Percentiles rank a stretch among this genome's conserved stretches.
These are phyloP conservation scores for Nannoperca australis DNA, from an alignment of 2,797 vertebrate genomes.

Conservation along the genomic window DNA sequence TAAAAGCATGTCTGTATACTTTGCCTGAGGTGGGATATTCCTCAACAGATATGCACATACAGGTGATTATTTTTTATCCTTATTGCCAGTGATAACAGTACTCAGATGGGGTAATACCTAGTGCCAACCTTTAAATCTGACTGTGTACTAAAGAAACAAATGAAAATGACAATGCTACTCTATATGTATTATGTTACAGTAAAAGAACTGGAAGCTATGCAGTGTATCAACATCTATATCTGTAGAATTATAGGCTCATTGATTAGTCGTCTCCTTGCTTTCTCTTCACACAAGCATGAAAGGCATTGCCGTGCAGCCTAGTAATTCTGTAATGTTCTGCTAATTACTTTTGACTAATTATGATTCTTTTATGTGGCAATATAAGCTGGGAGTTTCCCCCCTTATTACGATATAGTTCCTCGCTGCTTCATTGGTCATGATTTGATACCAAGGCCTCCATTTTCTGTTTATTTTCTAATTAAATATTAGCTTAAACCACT, in stretches of 20 bases:
- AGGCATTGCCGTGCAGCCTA: conserved; percentile 77
- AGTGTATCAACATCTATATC: conserved; percentile 41
- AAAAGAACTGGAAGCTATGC: conserved; percentile 23
- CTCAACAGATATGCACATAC: conserved; percentile 43
- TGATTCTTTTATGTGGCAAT: conserved; percentile 82
- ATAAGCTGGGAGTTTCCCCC: conserved; percentile 76
- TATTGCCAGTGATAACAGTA: conserved; percentile 33
- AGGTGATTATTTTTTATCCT: conserved; percentile 46
- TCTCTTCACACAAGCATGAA: conserved; percentile 82
- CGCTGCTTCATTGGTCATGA: conserved; percentile 79
- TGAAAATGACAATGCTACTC: conserved; percentile 8
- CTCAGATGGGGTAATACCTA: conserved; percentile 17
- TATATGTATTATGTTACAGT: conserved; percentile 22
- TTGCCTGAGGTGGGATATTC: conserved; percentile 46
- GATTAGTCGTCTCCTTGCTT: conserved; percentile 76
- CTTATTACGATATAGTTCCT: conserved; percentile 75
- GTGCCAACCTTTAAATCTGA: conserved; percentile 44
- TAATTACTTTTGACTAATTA: conserved; percentile 87
- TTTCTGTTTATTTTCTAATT: conserved; percentile 87
- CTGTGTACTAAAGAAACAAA: conserved; percentile 28
- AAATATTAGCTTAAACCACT: conserved; percentile 85
- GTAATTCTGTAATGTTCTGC: conserved; percentile 85
- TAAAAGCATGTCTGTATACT: conserved; percentile 42
- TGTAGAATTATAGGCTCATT: conserved; percentile 51
- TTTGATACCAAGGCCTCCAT: conserved; percentile 77